Conservation (phyloP, 2,113 vertebrate genomes). For the Halichoerus grypus region DNA sequence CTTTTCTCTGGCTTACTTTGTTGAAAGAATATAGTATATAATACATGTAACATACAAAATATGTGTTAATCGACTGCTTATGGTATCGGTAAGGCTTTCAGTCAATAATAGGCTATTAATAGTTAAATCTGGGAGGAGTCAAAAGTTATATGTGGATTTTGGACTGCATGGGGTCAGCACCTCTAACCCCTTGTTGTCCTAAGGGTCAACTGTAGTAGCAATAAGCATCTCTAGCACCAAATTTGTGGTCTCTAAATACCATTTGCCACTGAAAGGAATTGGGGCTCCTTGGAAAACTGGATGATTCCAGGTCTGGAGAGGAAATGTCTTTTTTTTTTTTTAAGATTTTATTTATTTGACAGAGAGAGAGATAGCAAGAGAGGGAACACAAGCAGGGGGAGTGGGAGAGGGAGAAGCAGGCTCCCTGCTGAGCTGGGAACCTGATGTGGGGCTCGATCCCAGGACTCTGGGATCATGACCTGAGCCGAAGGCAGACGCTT, state of each 20-base stretch:
- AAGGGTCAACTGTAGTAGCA: neutral
- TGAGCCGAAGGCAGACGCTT: too few species aligned
- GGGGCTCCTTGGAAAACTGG: neutral
- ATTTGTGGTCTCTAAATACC: neutral
- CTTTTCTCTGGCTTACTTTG: neutral
- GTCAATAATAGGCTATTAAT: neutral
- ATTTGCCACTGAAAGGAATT: neutral
- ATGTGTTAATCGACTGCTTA: neutral
- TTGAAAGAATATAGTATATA: neutral
- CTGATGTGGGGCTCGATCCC: too few species aligned
- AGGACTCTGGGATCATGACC: too few species aligned
- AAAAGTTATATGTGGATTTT: neutral
- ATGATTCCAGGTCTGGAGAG: neutral
- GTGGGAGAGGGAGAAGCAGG: too few species aligned
- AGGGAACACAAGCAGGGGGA: too few species aligned
- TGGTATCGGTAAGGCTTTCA: neutral
- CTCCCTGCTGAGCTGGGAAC: too few species aligned
- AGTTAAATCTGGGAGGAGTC: neutral
- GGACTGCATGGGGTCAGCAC: neutral
- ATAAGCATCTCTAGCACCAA: neutral
- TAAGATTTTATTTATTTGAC: too few species aligned
- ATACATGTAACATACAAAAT: neutral
- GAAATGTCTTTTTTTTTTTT: neutral
- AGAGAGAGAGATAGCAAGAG: too few species aligned
- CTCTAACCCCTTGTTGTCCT: neutral